phyloP scores from a whole-genome alignment of 1,140 invertebrate genomes.

The Drosophila equinoxialis region DNA sequence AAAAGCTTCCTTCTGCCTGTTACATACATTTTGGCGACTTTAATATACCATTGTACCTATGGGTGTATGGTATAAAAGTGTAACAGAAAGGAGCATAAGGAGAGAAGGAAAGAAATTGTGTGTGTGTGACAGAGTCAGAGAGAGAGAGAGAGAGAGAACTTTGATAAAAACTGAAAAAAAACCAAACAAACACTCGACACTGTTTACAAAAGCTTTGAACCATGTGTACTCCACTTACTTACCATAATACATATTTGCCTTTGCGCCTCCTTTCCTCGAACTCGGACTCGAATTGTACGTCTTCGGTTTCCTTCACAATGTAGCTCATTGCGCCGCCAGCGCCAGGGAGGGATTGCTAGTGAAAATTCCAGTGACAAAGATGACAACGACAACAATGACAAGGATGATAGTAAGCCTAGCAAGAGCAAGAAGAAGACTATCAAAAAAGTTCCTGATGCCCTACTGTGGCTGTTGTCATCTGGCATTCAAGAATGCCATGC shows the following conservation, averaged over 20 bases:
- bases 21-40: too few species aligned
- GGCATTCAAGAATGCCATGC: constrained; percentile 90
- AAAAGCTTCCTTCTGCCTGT: too few species aligned
- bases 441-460: constrained; percentile 91
- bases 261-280: constrained; percentile 48
- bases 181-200: not conserved
- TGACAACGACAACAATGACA: constrained; percentile 57
- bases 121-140: not conserved
- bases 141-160: not conserved
- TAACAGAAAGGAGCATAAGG: not conserved
- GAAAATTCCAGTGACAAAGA: constrained; percentile 74
- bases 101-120: not conserved
- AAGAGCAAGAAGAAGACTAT: constrained; percentile 85
- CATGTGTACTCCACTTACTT: constrained; percentile 3
- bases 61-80: too few species aligned
- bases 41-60: too few species aligned
- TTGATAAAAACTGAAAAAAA: not conserved
- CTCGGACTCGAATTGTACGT: constrained; percentile 34
- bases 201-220: constrained; percentile 5
- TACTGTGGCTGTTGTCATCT: constrained; percentile 87
- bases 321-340: constrained; percentile 80
- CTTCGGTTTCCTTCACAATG: constrained; percentile 55
- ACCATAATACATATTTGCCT: constrained; percentile 54
- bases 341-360: constrained; percentile 71
- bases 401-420: constrained; percentile 57